Evolutionary conservation across 1,140 invertebrate species (phyloP), one percentile per base, ranked within the genome.

Genomic region (Caenorhabditis brenneri): DNA sequence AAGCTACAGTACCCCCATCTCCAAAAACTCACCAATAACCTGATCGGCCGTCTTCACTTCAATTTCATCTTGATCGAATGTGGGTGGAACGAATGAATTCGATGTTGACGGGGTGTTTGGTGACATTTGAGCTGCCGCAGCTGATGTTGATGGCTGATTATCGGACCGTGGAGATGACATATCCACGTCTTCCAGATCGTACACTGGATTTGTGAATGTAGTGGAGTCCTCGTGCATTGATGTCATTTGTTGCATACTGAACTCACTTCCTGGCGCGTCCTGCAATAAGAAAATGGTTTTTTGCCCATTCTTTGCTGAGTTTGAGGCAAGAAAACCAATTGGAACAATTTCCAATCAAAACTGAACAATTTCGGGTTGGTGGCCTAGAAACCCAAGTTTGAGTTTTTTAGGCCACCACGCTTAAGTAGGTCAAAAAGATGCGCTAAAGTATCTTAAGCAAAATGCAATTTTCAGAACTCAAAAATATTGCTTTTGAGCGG

Each of bases 131-230:
- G 42, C 48, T 19, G 27, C 31, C 6, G 81, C 42, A n/a, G 39
- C 42, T 49, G 83, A 84, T 22, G 83, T 84, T 31, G 81, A 78
- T 36, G 81, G 81, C n/a, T 29, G 46, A 31, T 78, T 27, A 27
- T 74, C 36, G 1, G 65, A 39, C 10, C 29, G 65, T 24, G 42
- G 48, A 7, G 79, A 48, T 49, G 88, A 80, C 65, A 74, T 74
- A 27, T 55, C 79, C 2, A 58, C 79, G 48, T 80, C 81, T 79
- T 89, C 88, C 60, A 89, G 80, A 24, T 90, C 89, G 79, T 90
- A 90, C 22, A 90, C 90, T 31, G 89, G 90, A 82, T 90, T 90
- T 6, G 90, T 81, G 78, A 90, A 90, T 0, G 89, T 90, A 4
- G 89, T 90, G 4, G 89, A 83, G 15, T 81, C 69, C 0, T 48